Percentiles rank a stretch among this genome's conserved stretches.
Conservation (phyloP, 2,888 invertebrate genomes). For the Strigamia crassipes region DNA sequence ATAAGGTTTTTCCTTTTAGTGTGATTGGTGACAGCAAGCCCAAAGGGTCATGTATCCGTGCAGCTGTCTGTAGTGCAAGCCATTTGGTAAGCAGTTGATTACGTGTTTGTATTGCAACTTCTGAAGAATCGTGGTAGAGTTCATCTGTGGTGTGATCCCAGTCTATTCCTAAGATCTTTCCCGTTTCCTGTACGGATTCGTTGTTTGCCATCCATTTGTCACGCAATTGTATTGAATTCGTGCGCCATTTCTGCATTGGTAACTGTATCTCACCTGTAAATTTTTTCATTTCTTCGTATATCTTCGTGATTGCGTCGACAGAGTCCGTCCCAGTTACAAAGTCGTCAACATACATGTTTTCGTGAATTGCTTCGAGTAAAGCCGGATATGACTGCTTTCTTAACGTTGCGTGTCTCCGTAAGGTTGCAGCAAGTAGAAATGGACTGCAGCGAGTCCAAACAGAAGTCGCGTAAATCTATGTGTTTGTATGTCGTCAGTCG, state of each 20-base stretch:
- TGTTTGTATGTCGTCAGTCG: neutral
- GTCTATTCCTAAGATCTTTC: neutral
- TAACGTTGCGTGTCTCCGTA: neutral
- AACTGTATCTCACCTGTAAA: neutral
- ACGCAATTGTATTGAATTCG: neutral
- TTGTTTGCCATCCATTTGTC: neutral
- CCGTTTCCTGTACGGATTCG: neutral
- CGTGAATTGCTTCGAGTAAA: neutral
- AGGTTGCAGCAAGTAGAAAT: neutral
- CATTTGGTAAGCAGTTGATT: neutral
- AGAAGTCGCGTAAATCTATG: neutral
- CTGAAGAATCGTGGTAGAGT: neutral
- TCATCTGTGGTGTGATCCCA: neutral
- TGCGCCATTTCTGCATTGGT: neutral
- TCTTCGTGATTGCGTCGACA: neutral
- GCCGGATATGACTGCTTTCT: neutral
- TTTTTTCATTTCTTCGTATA: neutral
- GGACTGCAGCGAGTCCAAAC: slow-evolving; percentile 3
- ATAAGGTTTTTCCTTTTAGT: slow-evolving; percentile 29
- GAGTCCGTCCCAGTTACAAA: neutral
- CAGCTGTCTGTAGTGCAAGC: neutral
- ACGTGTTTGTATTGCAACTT: neutral
- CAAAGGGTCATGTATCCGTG: slow-evolving; percentile 19
- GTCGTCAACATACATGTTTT: slow-evolving; percentile 2
- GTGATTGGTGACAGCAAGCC: neutral